A percentile compares a stretch with the other conserved stretches of the same genome.
Conservation (phyloP, 2,888 invertebrate species). For the Ischnura elegans region DNA sequence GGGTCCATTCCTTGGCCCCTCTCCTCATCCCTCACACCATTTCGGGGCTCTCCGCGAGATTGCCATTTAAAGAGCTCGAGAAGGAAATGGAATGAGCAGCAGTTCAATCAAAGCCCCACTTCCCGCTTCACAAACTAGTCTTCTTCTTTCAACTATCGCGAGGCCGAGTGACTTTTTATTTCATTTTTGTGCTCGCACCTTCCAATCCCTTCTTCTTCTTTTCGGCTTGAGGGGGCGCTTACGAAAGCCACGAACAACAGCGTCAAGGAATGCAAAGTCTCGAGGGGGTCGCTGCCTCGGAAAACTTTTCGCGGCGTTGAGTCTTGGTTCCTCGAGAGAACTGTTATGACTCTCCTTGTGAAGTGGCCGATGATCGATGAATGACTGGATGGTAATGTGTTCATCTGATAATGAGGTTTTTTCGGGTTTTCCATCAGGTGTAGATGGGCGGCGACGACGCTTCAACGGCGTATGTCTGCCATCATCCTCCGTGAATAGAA, state of each 20-base stretch:
- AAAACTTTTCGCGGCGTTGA: neutral
- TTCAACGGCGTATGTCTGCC: too few relatives aligned
- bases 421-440: too few relatives aligned
- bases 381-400: neutral
- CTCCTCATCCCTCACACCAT: neutral
- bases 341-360: neutral
- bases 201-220: neutral
- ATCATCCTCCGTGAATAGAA: too few relatives aligned
- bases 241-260: neutral
- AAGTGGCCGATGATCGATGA: neutral
- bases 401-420: neutral
- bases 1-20: too few relatives aligned
- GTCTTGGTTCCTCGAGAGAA: neutral
- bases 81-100: conserved; percentile 23
- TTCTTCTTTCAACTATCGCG: conserved; percentile 8
- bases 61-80: conserved; percentile 32
- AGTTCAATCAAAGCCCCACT: conserved; percentile 23
- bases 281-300: neutral
- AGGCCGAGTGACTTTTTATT: neutral
- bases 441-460: too few relatives aligned
- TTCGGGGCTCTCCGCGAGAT: neutral
- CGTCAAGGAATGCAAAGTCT: neutral
- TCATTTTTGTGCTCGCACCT: neutral
- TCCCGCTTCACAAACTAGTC: conserved; percentile 38
- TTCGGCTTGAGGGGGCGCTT: neutral